Base-by-base conservation (phyloP, 92 coral and sea anemone genomes). In the Paramuricea clavata region DNA sequence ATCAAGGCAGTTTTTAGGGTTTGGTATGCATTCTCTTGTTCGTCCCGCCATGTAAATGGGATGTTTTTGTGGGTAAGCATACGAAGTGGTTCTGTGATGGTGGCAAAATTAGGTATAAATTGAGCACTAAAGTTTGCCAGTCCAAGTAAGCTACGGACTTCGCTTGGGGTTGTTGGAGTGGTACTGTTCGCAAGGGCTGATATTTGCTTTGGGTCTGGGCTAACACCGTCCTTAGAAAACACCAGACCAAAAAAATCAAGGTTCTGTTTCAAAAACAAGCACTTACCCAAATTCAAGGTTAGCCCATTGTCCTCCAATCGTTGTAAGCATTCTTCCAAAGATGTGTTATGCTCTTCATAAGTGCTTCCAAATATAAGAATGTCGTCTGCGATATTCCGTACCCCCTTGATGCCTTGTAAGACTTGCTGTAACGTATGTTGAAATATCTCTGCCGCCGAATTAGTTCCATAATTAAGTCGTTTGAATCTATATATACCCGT, bases 11-110 rank as follows among this genome's bases (percentile, higher is more conserved):
- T 17, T 52, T 52, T 52, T 7, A 52, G 61, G 3, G 9, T 7
- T 52, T 52, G 61, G 61, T 52, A 52, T 52, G 61, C 61, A 17
- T 52, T 13, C 21, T 52, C 61, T 6, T 52, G 61, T 52, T 7
- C 23, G 9, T 7, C 61, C 9, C 21, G 2, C 61, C 61, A 52
- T 3, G 61, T 52, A 52, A 52, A 65, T 12, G 34, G 7, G 25
- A 42, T 81, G 26, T 56, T 82, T 86, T 60, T 74, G n/a, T 49
- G 16, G 13, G 78, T 49, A 22, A 81, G 69, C 71, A 52, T 65
- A 9, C 88, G 85, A 6, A 90, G 82, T 28, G 90, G 88, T 69
- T 90, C 91, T 5, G 93, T 33, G 12, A 83, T 69, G 12, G 88
- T 90, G 33, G 91, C 81, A 25, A 87, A 70, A 64, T 87, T 89